Base-by-base conservation (phyloP, 1,140 invertebrate genomes). In the Bombus soroeensis region DNA sequence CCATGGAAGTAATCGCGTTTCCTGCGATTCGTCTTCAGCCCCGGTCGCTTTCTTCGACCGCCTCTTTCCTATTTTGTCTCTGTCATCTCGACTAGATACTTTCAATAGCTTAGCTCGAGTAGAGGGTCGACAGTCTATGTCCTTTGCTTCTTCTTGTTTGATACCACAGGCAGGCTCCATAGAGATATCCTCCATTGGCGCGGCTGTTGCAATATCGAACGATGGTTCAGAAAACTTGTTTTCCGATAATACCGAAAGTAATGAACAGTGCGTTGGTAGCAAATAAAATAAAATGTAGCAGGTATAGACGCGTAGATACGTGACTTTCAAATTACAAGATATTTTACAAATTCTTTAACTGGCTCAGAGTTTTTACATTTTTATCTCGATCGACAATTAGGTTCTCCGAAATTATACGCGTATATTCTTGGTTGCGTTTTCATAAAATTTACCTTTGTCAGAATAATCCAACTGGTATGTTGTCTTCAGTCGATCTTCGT, bases 381-480 rank as follows among this genome's bases (percentile, higher is more conserved):
- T n/a, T 28, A 28, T 28, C 59, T 13, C 59, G 3, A 62, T n/a
- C 59, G 28, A 28, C 59, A 2, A 59, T 28, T 8, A 8, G 1
- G 57, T 18, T 5, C 47, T 22, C 1, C 47, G 47, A 6, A 5
- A 53, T 53, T 18, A 53, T 5, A 53, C 47, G 47, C 47, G 15
- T 47, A 18, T 1, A 47, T 47, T 15, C 22, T 25, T 5, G 2
- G 9, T 18, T 43, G 25, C 57, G 18, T 34, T 62, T 37, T 59
- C 28, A 15, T 1, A 10, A 41, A 41, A 72, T 75, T 43, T 43
- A 96, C 96, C 95, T 78, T 94, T 92, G 86, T 96, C 95, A 59
- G 96, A 95, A 86, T 93, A 96, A 90, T 96, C 96, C 0, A 95
- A 93, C 90, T 96, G 96, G 90, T 97, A 97, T 0, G 96, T 96